Evolutionary conservation across 2,888 invertebrate species (phyloP).

Genomic region (Crioceris asparagi): DNA sequence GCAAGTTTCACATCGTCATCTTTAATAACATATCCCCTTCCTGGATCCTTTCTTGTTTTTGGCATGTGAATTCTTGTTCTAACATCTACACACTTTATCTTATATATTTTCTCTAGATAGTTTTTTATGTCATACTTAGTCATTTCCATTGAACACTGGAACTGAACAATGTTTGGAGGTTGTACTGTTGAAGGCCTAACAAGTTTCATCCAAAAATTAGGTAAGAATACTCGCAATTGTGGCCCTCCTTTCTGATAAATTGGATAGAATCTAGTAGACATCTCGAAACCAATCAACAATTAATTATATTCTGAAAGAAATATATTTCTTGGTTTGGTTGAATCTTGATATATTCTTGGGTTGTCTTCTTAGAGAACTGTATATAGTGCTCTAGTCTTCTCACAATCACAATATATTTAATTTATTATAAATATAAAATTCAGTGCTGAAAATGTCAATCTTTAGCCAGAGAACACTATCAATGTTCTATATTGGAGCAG

Average conservation of each 20-base stretch:
- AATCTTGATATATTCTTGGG: too few relatives aligned
- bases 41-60: slow-evolving; percentile 48
- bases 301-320: too few relatives aligned
- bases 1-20: slow-evolving; percentile 76
- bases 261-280: slow-evolving; percentile 40
- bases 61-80: slow-evolving; percentile 65
- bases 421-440: too few relatives aligned
- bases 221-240: slow-evolving; percentile 84
- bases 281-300: too few relatives aligned
- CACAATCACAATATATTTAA: too few relatives aligned
- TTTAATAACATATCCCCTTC: slow-evolving; percentile 60
- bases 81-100: slow-evolving; percentile 68
- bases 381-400: too few relatives aligned
- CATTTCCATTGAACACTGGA: slow-evolving; percentile 92
- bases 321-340: too few relatives aligned
- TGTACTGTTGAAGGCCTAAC: slow-evolving; percentile 55
- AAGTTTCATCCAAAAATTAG: slow-evolving; percentile 96
- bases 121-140: slow-evolving; percentile 79
- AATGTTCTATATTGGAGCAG: too few relatives aligned
- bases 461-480: too few relatives aligned
- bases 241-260: slow-evolving; percentile 86
- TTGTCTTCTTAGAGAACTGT: too few relatives aligned
- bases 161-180: slow-evolving; percentile 74
- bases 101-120: slow-evolving; percentile 93
- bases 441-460: too few relatives aligned